Base-by-base conservation (phyloP, 1,140 invertebrate genomes). In the Camponotus vicinus region DNA sequence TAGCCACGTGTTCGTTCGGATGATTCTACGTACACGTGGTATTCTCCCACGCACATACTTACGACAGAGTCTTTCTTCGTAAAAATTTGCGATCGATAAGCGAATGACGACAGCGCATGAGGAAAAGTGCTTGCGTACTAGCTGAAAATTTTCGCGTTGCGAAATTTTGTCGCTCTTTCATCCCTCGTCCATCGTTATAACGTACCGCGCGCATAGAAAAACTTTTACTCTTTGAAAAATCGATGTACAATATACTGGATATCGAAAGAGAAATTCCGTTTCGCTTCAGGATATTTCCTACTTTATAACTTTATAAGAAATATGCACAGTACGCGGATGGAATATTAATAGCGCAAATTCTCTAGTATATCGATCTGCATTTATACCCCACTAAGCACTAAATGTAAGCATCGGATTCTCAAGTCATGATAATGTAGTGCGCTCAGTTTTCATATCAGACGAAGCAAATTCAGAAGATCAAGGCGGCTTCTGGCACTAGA, bases 1-100 rank as follows among this genome's bases (percentile, higher is more conserved):
- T 45, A 75, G 89, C 87, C 90, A 91, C 90, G 90, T 91, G 90
- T 90, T 90, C 70, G 67, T 63, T 21, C 63, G 59, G 67, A 9
- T 71, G 63, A 80, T 55, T 88, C 57, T 40, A n/a, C 42, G 59
- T 83, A 83, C 89, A 91, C 89, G 89, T 91, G 89, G 77, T 83
- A 18, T 45, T 83, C 89, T 85, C 86, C 82, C 89, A 90, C 82
- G 55, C 70, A 52, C 11, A 42, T 45, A 40, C n/a, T 69, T 40
- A 49, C 52, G 32, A 45, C 63, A 42, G 55, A 13, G 59, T 85
- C 79, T 71, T 52, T 15, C 75, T 71, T 71, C 21, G 18, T 82
- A 42, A 86, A 52, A 52, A 86, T 86, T 86, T 69, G 66, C 85
- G 61, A 86, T 86, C 85, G 79, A 86, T 86, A 84, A 21, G 32